These are phyloP conservation scores for Rhagoletis zephyria DNA, from an alignment of 1,140 invertebrate species.

Conservation along the genomic window DNA sequence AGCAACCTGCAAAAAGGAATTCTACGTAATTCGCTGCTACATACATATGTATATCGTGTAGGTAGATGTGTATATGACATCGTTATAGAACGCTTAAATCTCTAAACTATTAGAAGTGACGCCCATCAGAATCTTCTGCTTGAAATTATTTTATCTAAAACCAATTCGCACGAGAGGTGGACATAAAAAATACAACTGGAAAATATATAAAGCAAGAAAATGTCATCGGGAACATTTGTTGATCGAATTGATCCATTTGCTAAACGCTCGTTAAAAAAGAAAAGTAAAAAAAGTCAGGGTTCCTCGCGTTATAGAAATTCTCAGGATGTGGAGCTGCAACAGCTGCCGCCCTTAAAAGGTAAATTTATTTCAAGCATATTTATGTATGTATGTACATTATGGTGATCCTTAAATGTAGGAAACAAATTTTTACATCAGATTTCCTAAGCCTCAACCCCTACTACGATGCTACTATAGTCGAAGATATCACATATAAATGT, in stretches of 20 bases:
- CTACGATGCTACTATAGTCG: too few species aligned
- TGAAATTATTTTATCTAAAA: background rate
- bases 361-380: slow-evolving; percentile 59
- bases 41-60: too few species aligned
- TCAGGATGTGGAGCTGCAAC: slow-evolving; percentile 90
- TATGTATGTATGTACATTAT: too few species aligned
- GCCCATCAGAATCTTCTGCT: too few species aligned
- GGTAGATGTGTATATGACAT: background rate
- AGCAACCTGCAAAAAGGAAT: too few species aligned
- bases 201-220: slow-evolving; percentile 72
- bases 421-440: too few species aligned
- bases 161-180: background rate
- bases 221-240: slow-evolving; percentile 90
- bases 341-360: slow-evolving; percentile 91
- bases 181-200: background rate
- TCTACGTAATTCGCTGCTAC: too few species aligned
- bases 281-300: slow-evolving; percentile 92
- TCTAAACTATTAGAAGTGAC: too few species aligned
- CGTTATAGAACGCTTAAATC: background rate
- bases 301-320: slow-evolving; percentile 91
- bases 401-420: too few species aligned
- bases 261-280: slow-evolving; percentile 92
- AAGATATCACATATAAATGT: too few species aligned
- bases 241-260: slow-evolving; percentile 95
- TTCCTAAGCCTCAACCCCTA: too few species aligned